A percentile compares a stretch with the other conserved stretches of the same genome.
These are phyloP conservation scores for Rhinolophus ferrumequinum DNA, from an alignment of 2,113 vertebrate genomes.

Conservation along the genomic window DNA sequence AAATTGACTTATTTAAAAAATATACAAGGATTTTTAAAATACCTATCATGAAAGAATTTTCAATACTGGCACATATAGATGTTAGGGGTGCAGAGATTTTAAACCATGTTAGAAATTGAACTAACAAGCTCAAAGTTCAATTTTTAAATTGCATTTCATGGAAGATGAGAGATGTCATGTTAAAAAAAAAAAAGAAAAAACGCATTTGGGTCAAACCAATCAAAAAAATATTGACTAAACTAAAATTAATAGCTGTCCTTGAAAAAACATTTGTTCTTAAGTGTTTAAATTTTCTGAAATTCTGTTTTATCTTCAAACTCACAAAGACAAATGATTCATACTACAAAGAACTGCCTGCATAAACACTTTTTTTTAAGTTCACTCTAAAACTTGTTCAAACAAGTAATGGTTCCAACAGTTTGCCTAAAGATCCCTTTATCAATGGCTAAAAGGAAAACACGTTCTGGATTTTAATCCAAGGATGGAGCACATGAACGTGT, in stretches of 20 bases:
- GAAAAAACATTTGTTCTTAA: constrained; percentile 14
- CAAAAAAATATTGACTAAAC: background rate
- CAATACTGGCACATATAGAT: background rate
- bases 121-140: background rate
- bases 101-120: background rate
- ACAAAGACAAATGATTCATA: constrained; percentile 53
- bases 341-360: constrained; percentile 20
- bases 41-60: background rate
- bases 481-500: background rate
- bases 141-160: background rate
- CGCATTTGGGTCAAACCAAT: background rate
- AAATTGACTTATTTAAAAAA: background rate
- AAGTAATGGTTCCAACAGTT: constrained; percentile 65
- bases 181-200: background rate
- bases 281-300: constrained; percentile 22
- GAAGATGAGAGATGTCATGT: background rate
- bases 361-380: constrained; percentile 41
- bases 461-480: constrained; percentile 73
- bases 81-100: background rate
- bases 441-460: constrained; percentile 74
- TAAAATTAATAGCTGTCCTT: constrained; percentile 33
- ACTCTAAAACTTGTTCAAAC: constrained; percentile 81
- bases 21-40: background rate
- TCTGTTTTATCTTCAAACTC: constrained; percentile 48
- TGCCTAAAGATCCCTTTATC: constrained; percentile 56